Evolutionary conservation across 2,888 invertebrate genomes (phyloP), one percentile per base, ranked within the genome.

Genomic region (Plebejus melissa): DNA sequence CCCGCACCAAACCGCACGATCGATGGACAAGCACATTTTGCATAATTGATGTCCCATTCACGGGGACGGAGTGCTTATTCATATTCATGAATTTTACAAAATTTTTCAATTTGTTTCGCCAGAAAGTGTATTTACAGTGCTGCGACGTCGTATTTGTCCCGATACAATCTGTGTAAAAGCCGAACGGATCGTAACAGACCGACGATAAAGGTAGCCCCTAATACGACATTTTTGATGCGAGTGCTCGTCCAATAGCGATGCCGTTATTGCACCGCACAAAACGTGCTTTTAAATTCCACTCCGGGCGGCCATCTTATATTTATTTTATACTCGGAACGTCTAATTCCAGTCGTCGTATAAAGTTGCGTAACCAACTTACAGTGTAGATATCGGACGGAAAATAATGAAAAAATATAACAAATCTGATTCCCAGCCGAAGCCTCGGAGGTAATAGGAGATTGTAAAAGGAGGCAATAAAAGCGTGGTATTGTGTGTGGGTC

Each of bases 391-490:
- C 86, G 87, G 85, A 90, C 87, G 86, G 83, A 84, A 85, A 82
- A 83, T 85, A 79, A 77, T 79, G 76, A 87, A 87, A 87, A 88
- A 87, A 88, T 89, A 87, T 91, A 90, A 88, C 91, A 89, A 93
- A 91, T 91, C 91, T 91, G 89, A 93, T 91, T 92, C 91, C 90
- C 91, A 88, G 88, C 82, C 82, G 86, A 85, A 88, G 88, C 88
- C 91, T 90, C 87, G 87, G 87, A 91, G 89, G 92, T 93, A 93
- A 93, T 92, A 89, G 90, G 89, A 91, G 93, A 93, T 93, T 92
- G 91, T 93, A 92, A 93, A 93, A 93, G 89, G 88, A 90, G 91
- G 93, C 93, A 93, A 93, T 93, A 93, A 93, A 93, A 92, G 91
- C 93, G 90, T 91, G 90, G 93, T 89, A 93, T 93, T 93, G 93